Base-by-base conservation (phyloP, 2,113 vertebrate genomes). In the Girardinichthys multiradiatus region DNA sequence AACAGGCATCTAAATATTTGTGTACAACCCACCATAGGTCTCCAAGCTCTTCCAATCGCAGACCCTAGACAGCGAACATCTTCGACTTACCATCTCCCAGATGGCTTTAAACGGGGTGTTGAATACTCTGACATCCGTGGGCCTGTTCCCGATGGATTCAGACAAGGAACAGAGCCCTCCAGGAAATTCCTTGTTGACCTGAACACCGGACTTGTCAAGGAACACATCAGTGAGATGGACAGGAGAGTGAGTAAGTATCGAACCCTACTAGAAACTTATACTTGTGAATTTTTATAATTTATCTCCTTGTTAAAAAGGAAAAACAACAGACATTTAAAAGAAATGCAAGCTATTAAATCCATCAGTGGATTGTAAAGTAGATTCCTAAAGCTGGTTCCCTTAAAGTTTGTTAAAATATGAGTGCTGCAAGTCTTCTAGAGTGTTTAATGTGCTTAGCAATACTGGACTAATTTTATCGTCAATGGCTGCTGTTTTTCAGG, bases 91-190 rank as follows among this genome's bases (percentile, higher is more conserved):
- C 66, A 14, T 24, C 72, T 80, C n/a, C 68, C 73, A 1, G 31
- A 75, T 61, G 80, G 72, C 65, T 74, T 77, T 26, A 67, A 21
- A 57, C 71, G 70, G 57, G 79, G 63, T 17, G 39, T 48, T 0
- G 63, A 69, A 45, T 33, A 51, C 17, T 33, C 15, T 0, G 19
- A 74, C 35, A 6, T 58, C 48, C 27, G 1, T 4, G 4, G 27
- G n/a, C 37, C 35, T 2, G 5, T 79, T 64, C 67, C 72, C 24
- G 51, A 62, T 33, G 57, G 51, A 68, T 85, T 83, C 64, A 68
- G 78, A 37, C 91, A 93, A 76, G 92, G 90, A 8, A 94, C 85
- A 0, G 90, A 94, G 76, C 87, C 90, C 4, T 87, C 87, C 62
- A 84, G 82, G 24, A 84, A 76, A 15, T 70, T 92, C 61, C 27